Base-by-base conservation (phyloP, 2,797 vertebrate species). In the Sebastes nivosus region DNA sequence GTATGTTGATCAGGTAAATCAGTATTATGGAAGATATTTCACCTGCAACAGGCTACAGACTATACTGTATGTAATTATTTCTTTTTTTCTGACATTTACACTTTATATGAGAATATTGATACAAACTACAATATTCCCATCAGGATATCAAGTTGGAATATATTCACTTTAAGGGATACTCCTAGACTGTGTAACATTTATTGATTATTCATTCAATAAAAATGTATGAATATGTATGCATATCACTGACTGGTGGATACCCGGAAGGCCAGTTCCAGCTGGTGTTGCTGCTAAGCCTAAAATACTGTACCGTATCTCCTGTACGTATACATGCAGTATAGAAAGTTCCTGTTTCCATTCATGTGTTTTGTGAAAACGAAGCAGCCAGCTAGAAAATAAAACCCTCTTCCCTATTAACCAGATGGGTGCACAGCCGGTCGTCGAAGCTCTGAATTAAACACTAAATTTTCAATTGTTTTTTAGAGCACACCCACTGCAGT, bases 371-470 rank as follows among this genome's bases (percentile, higher is more conserved):
- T 86, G 83, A 92, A 88, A 93, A 95, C 66, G 88, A 94, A 94
- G 93, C 93, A 96, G 87, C 88, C 94, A 91, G 84, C 93, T 95
- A 93, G 94, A 96, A 96, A 95, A 95, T 91, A 84, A 84, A 95
- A 87, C 89, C 85, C 79, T 82, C 94, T 87, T 93, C 89, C 86
- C 87, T 86, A 93, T 94, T 95, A 95, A 93, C 90, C 93, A 95
- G 93, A 94, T 89, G 92, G 93, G 81, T 93, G 90, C 87, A 83
- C 88, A 90, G 77, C 77, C 79, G 88, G 87, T 94, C 86, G 71
- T 64, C 80, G 59, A 67, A 79, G 89, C 89, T 88, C 24, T 83
- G 85, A 90, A 89, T 30, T 72, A 92, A 92, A 88, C 83, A 80
- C 79, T 29, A 86, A 82, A 84, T 87, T 93, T 95, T 94, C 94